phyloP scores from a whole-genome alignment of 2,888 invertebrate genomes.

The Conus canariensis region DNA sequence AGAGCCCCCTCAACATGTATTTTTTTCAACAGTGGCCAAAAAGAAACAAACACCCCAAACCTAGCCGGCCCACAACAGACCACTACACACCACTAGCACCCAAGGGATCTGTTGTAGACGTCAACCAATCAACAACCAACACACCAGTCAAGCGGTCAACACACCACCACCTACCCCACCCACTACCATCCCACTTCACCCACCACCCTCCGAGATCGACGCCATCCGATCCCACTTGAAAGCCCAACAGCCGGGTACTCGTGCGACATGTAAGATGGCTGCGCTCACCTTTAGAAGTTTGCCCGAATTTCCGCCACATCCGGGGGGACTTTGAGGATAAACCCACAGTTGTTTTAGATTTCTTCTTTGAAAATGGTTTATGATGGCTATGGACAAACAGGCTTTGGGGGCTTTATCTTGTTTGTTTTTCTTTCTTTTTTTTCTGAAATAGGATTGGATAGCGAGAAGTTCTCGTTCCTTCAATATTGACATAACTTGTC shows the following conservation, averaged over 20 bases:
- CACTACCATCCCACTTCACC: not conserved
- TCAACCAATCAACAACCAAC: not conserved
- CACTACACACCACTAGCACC: too few relatives aligned
- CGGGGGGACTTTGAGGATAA: not conserved
- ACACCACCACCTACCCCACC: not conserved
- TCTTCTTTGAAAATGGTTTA: not conserved
- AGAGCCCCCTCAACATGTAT: too few relatives aligned
- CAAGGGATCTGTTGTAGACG: too few relatives aligned
- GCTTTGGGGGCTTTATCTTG: not conserved
- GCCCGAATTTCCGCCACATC: not conserved
- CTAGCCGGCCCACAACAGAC: too few relatives aligned
- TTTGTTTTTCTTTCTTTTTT: not conserved
- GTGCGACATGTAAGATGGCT: constrained; percentile 34
- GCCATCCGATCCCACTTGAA: constrained; percentile 39
- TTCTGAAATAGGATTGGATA: too few relatives aligned
- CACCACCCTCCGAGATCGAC: not conserved
- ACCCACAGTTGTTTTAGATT: too few relatives aligned
- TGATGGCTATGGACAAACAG: not conserved
- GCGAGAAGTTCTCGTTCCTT: too few relatives aligned
- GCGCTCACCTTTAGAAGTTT: not conserved
- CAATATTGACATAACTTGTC: too few relatives aligned
- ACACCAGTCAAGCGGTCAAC: not conserved
- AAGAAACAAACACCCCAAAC: too few relatives aligned
- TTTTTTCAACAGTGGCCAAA: too few relatives aligned
- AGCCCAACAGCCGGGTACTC: constrained; percentile 26